Base-by-base conservation (phyloP, 2,888 invertebrate species). In the Acheta domesticus region DNA sequence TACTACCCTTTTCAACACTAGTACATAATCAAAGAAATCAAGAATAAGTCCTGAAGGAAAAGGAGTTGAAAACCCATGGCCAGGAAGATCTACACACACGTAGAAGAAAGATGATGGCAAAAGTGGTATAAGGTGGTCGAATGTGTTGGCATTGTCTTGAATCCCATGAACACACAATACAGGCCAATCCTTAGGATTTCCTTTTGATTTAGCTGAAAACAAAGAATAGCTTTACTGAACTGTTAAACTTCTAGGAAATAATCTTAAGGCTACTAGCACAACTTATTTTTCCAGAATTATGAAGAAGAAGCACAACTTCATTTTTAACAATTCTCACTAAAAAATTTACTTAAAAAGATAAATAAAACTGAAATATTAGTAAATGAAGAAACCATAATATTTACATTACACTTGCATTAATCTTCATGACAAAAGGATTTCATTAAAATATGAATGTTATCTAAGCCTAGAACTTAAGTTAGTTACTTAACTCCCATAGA, bases 1-100 rank as follows among this genome's bases (percentile, higher is more conserved):
- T 2, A 87, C 81, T 2, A 88, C 84, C 78, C 86, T 83, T 76
- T 83, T 82, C 21, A 88, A 80, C 4, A 84, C 14, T 11, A 85
- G 49, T 0, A 86, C 81, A 79, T 85, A 87, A 81, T 86, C 85
- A n/a, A 85, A 83, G 81, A 84, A 84, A 74, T 87, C 82, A 74
- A 88, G 84, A 20, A 85, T 84, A 77, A 85, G 73, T 11, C 88
- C 89, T 2, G 82, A 36, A 0, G 87, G 86, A 78, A 86, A 85
- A 78, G 86, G 86, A 3, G 88, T 87, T 12, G 88, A 88, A 0
- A 85, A 82, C 50, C 89, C 89, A 83, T 89, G 89, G 12, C 89
- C 89, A 14, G 89, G 88, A 78, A 88, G 84, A 83, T 89, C 89
- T 74, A 89, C 84, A 0, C 85, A 84, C 0, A 89, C 85, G 74